phyloP scores from a whole-genome alignment of 1,140 invertebrate genomes.

The Pachyrhynchus sulphureomaculatus region DNA sequence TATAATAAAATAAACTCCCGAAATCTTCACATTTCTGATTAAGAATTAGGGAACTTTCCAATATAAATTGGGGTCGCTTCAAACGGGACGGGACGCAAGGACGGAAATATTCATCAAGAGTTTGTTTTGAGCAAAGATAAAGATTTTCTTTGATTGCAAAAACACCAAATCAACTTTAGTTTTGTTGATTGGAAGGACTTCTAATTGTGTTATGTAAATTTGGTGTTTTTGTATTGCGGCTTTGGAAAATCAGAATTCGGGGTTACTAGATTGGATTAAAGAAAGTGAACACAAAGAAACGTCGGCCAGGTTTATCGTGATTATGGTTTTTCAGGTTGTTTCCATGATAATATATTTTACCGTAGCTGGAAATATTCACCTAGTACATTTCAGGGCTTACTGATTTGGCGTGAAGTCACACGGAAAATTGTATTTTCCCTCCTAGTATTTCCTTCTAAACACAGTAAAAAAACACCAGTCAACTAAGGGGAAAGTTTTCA shows the following conservation, averaged over 20 bases:
- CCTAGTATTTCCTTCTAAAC: too few relatives aligned
- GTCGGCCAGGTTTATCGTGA: neutral
- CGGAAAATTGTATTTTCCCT: too few relatives aligned
- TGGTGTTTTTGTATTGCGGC: constrained; percentile 35
- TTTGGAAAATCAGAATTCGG: constrained; percentile 1
- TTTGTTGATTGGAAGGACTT: constrained; percentile 41
- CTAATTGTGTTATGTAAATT: constrained; percentile 44
- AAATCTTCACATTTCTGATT: too few relatives aligned
- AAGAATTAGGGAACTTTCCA: neutral
- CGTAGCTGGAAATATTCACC: too few relatives aligned
- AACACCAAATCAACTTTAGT: constrained; percentile 38
- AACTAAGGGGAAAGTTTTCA: too few relatives aligned
- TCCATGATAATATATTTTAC: too few relatives aligned
- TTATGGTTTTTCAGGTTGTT: too few relatives aligned
- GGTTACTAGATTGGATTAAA: constrained; percentile 4
- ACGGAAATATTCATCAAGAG: constrained; percentile 15
- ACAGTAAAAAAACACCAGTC: too few relatives aligned
- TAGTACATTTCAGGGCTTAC: too few relatives aligned
- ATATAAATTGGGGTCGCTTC: neutral
- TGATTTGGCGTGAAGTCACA: too few relatives aligned
- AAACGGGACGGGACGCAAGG: neutral
- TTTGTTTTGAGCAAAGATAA: constrained; percentile 35
- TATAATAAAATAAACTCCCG: too few relatives aligned
- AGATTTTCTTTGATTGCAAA: constrained; percentile 37
- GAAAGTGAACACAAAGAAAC: constrained; percentile 1